phyloP scores from a whole-genome alignment of 2,888 invertebrate species.

The Malthinus flaveolus region DNA sequence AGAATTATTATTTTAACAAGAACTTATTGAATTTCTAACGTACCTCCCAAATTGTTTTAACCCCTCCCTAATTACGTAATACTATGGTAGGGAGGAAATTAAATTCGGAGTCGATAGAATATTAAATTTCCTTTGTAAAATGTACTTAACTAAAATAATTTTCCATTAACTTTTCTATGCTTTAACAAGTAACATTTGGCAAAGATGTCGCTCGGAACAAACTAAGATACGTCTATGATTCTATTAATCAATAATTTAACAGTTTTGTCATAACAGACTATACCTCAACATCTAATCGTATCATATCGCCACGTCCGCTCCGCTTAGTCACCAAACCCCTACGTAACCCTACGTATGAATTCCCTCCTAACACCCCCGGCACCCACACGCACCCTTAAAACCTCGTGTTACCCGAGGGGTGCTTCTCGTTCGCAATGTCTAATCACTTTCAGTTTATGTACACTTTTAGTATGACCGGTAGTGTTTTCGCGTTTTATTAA shows the following conservation, averaged over 20 bases:
- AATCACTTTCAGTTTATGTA: slow-evolving; percentile 50
- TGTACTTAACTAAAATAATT: background rate
- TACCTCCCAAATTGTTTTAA: no score
- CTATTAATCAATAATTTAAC: slow-evolving; percentile 4
- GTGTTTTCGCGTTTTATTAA: slow-evolving; percentile 13
- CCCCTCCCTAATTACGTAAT: no score
- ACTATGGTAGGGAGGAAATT: no score
- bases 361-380: slow-evolving; percentile 40
- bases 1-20: no score
- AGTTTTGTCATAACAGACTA: slow-evolving; percentile 7
- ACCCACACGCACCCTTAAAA: slow-evolving; percentile 35
- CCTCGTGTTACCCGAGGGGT: slow-evolving; percentile 37
- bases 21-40: no score
- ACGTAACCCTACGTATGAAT: slow-evolving; percentile 38
- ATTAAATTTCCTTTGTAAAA: no score
- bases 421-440: slow-evolving; percentile 51
- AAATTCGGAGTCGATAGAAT: no score
- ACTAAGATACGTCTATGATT: no score
- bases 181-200: background rate
- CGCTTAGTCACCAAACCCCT: slow-evolving; percentile 46
- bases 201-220: no score
- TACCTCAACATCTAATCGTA: slow-evolving; percentile 28
- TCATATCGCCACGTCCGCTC: slow-evolving; percentile 30
- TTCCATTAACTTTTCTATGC: background rate
- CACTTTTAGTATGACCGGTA: slow-evolving; percentile 33